These are phyloP conservation scores for Rhyacichthys aspro DNA, from an alignment of 2,797 vertebrate species.

Conservation along the genomic window DNA sequence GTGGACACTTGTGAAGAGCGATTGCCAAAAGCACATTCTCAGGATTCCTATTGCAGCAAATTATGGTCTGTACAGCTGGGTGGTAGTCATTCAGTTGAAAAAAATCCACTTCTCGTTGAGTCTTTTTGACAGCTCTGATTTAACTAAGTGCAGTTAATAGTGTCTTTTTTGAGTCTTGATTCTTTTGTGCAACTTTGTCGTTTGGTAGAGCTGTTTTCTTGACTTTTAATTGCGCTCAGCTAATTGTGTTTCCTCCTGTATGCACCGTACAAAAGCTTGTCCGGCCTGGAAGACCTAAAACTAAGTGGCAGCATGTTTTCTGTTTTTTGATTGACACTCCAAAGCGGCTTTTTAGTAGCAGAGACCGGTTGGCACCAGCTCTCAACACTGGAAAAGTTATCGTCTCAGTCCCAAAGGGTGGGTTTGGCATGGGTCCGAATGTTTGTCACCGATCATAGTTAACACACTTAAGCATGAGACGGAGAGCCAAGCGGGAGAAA, in stretches of 20 bases:
- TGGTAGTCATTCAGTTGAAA: conserved; percentile 3
- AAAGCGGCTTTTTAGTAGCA: conserved; percentile 28
- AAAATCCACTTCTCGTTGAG: not conserved
- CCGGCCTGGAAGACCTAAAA: not conserved
- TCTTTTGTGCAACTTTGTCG: too few relatives aligned
- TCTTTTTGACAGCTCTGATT: not conserved
- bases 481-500: conserved; percentile 35
- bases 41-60: conserved; percentile 21
- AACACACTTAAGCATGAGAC: conserved; percentile 29
- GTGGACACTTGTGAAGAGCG: conserved; percentile 13
- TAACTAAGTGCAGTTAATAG: conserved; percentile 2
- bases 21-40: conserved; percentile 25
- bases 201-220: too few relatives aligned
- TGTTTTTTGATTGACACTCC: conserved; percentile 40
- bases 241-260: not conserved
- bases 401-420: conserved; percentile 29
- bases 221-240: not conserved
- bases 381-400: conserved; percentile 26
- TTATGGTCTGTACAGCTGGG: not conserved
- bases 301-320: conserved; percentile 37
- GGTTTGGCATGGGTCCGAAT: conserved; percentile 34
- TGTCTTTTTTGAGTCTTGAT: not conserved
- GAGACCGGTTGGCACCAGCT: conserved; percentile 53
- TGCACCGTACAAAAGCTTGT: not conserved
- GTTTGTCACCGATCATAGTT: conserved; percentile 35